Percentiles rank a stretch among this genome's conserved stretches.
These are phyloP conservation scores for Electrophaes corylata DNA, from an alignment of 2,888 invertebrate genomes.

Conservation along the genomic window DNA sequence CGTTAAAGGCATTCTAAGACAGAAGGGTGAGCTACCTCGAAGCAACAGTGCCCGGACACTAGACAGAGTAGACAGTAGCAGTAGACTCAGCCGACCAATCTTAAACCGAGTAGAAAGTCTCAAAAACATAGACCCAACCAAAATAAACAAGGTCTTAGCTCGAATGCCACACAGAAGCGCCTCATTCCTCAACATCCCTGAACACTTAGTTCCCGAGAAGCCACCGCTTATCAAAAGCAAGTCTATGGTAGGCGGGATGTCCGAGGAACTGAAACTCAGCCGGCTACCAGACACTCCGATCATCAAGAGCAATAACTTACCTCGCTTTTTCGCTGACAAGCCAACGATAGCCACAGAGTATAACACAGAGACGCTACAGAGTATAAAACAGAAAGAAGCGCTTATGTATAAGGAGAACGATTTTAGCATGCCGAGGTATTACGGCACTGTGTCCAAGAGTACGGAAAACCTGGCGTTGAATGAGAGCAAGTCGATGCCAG, in stretches of 20 bases:
- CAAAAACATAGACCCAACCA: constrained; percentile 71
- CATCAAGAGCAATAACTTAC: constrained; percentile 75
- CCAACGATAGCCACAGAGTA: constrained; percentile 67
- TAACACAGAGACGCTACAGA: constrained; percentile 72
- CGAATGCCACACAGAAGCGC: constrained; percentile 79
- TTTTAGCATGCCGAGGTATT: constrained; percentile 86
- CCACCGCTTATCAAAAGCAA: constrained; percentile 73
- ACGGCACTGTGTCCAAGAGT: constrained; percentile 70
- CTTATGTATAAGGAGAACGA: constrained; percentile 78
- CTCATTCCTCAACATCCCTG: constrained; percentile 77
- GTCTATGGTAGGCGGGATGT: constrained; percentile 71
- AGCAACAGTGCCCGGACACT: constrained; percentile 71
- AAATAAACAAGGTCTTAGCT: constrained; percentile 71
- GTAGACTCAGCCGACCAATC: constrained; percentile 55
- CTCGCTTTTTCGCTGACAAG: constrained; percentile 75
- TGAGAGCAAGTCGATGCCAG: constrained; percentile 81
- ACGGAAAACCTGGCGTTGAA: constrained; percentile 61
- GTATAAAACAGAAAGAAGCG: constrained; percentile 82
- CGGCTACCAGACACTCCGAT: constrained; percentile 78
- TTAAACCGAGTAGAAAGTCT: constrained; percentile 75
- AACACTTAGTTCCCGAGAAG: constrained; percentile 69
- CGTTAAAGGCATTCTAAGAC: constrained; percentile 71
- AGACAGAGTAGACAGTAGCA: constrained; percentile 65
- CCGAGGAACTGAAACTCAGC: constrained; percentile 67
- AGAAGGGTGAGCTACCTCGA: constrained; percentile 60